A percentile compares a stretch with the other conserved stretches of the same genome.
phyloP scores from a whole-genome alignment of 2,888 invertebrate species.

The Apantesis nais region DNA sequence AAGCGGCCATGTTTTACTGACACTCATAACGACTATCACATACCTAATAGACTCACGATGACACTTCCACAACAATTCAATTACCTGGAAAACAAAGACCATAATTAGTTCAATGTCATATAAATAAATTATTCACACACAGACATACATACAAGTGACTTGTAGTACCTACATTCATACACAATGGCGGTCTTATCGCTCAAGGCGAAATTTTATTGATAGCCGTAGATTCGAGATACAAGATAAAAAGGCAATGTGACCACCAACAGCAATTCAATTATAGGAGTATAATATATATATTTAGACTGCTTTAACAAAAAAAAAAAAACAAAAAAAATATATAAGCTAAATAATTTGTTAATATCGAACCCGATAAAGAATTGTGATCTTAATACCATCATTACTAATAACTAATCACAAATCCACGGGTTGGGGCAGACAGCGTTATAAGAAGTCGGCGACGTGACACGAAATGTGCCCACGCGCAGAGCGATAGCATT shows the following conservation, averaged over 20 bases:
- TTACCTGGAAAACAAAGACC: slow-evolving; percentile 65
- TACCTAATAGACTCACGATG: slow-evolving; percentile 51
- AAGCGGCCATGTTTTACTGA: slow-evolving; percentile 65
- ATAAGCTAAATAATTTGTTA: background rate
- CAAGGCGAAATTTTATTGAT: background rate
- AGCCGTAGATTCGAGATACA: background rate
- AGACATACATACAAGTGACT: background rate
- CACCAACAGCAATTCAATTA: background rate
- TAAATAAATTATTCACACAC: slow-evolving; percentile 8
- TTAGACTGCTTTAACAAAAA: background rate
- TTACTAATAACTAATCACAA: background rate
- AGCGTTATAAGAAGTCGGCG: background rate
- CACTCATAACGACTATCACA: slow-evolving; percentile 59
- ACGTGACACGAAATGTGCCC: too few relatives aligned
- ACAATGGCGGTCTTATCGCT: background rate
- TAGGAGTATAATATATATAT: background rate
- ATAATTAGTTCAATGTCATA: slow-evolving; percentile 37
- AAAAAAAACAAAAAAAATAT: too few relatives aligned
- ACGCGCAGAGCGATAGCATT: too few relatives aligned
- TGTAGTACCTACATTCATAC: background rate
- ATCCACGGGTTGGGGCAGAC: background rate
- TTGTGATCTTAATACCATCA: background rate
- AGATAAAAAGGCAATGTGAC: background rate
- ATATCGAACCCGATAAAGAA: background rate
- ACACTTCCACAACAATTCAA: slow-evolving; percentile 47